These are phyloP conservation scores for Hypomecis atomaria DNA, from an alignment of 2,888 invertebrate species.

Conservation along the genomic window DNA sequence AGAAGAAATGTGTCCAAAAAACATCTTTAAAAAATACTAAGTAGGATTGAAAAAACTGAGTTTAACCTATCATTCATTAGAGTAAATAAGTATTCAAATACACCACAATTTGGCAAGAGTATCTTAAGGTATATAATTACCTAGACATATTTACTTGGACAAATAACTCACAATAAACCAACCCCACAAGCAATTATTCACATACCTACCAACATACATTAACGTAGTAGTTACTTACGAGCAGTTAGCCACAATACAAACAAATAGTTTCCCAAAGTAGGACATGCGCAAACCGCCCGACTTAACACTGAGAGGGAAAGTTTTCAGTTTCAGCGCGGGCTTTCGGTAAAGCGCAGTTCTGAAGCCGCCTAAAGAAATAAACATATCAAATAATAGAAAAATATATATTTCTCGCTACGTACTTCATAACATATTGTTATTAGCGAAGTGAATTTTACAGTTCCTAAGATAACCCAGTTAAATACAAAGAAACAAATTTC, in stretches of 20 bases:
- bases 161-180: background rate
- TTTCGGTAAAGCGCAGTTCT: conserved; percentile 37
- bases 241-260: conserved; percentile 5
- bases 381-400: background rate
- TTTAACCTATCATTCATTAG: too few species aligned
- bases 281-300: conserved; percentile 57
- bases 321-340: conserved; percentile 58
- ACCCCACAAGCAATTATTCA: background rate
- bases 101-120: too few species aligned
- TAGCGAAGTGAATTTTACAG: too few species aligned
- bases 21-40: too few species aligned
- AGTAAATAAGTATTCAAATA: too few species aligned
- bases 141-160: background rate
- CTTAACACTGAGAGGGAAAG: conserved; percentile 57
- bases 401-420: too few species aligned
- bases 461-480: too few species aligned
- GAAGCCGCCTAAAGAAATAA: conserved; percentile 11
- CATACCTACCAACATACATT: background rate
- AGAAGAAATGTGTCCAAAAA: too few species aligned
- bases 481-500: too few species aligned
- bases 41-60: too few species aligned
- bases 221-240: background rate
- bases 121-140: too few species aligned
- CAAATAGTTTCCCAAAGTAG: conserved; percentile 10
- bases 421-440: too few species aligned